phyloP scores from a whole-genome alignment of 1,140 invertebrate species.

The Psix sp. region DNA sequence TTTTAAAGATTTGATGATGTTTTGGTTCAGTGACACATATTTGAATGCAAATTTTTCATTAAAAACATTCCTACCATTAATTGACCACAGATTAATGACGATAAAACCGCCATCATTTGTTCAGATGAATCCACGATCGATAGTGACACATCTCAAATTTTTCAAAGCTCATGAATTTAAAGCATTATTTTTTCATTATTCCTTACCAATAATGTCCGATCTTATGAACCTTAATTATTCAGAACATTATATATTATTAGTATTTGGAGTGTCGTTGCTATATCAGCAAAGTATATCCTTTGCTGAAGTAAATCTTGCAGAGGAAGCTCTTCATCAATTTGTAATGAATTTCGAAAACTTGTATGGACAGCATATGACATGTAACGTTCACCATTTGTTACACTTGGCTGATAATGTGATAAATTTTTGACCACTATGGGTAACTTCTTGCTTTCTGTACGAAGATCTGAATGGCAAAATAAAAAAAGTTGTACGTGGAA shows the following conservation, averaged over 20 bases:
- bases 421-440: constrained; percentile 36
- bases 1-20: constrained; percentile 24
- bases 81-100: constrained; percentile 7
- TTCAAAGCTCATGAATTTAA: constrained; percentile 33
- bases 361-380: background rate
- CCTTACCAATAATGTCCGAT: constrained; percentile 14
- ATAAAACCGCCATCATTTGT: constrained; percentile 28
- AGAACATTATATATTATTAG: constrained; percentile 18
- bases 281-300: constrained; percentile 5
- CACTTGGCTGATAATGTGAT: constrained; percentile 33
- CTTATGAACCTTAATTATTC: constrained; percentile 8
- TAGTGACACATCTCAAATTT: constrained; percentile 3
- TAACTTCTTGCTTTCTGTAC: constrained; percentile 26
- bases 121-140: constrained; percentile 8
- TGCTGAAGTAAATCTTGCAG: constrained; percentile 44
- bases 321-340: constrained; percentile 2
- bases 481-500: background rate
- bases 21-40: constrained; percentile 28
- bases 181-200: constrained; percentile 37
- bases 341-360: constrained; percentile 16
- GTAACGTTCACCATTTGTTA: too few species aligned
- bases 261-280: constrained; percentile 18
- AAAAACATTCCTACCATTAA: constrained; percentile 1
- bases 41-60: constrained; percentile 10
- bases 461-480: background rate